A percentile compares a stretch with the other conserved stretches of the same genome.
phyloP scores from a whole-genome alignment of 2,888 invertebrate species.

The Microplitis manilae region DNA sequence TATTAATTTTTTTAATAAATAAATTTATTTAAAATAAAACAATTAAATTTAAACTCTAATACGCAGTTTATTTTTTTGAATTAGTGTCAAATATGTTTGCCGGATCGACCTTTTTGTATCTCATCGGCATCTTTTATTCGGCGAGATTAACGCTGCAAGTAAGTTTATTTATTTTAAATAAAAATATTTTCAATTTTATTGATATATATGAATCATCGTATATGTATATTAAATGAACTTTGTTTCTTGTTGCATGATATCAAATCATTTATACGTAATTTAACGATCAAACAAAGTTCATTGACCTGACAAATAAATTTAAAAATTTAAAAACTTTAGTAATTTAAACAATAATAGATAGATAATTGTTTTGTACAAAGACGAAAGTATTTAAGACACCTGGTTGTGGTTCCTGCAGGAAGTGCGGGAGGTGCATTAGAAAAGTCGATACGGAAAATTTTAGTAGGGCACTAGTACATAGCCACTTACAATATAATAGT shows the following conservation, averaged over 20 bases:
- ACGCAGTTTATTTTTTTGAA: constrained; percentile 22
- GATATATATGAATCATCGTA: not conserved
- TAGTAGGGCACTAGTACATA: constrained; percentile 28
- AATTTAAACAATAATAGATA: not conserved
- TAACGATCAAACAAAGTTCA: not conserved
- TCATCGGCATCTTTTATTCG: constrained; percentile 47
- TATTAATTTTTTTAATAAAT: too few species aligned
- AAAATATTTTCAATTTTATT: not conserved
- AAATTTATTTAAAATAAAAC: too few species aligned
- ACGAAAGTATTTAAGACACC: not conserved
- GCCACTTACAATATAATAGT: not conserved
- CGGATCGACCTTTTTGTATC: constrained; percentile 41
- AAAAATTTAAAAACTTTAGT: not conserved
- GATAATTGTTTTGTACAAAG: not conserved
- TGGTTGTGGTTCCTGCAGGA: not conserved
- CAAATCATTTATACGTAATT: not conserved
- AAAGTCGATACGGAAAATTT: constrained; percentile 40
- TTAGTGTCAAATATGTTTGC: constrained; percentile 40
- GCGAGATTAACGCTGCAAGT: constrained; percentile 51
- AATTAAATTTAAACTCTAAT: constrained; percentile 8
- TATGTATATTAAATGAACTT: not conserved
- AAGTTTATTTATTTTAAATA: constrained; percentile 11
- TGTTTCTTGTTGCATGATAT: not conserved
- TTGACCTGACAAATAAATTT: not conserved
- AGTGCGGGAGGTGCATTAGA: constrained; percentile 24